Evolutionary conservation across 2,888 invertebrate genomes (phyloP).

Genomic region (Apodemia duryi): DNA sequence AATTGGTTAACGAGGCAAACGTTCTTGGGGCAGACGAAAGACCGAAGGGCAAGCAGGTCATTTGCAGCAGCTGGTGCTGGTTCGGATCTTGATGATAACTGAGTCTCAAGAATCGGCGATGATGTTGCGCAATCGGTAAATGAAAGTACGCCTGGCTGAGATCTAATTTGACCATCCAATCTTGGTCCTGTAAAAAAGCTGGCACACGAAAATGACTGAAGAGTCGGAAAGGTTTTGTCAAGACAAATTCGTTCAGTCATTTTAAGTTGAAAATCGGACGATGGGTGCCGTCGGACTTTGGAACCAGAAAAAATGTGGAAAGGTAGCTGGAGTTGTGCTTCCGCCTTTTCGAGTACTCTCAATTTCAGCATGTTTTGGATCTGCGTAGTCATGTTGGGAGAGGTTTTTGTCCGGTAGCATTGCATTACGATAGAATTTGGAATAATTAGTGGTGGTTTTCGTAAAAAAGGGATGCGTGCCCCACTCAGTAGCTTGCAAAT

Average conservation of each 20-base stretch:
- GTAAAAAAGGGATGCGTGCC: slow-evolving; percentile 19
- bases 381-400: slow-evolving; percentile 21
- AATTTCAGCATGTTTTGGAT: slow-evolving; percentile 26
- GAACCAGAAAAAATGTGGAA: slow-evolving; percentile 28
- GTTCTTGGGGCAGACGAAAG: slow-evolving; percentile 32
- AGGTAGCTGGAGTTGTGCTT: slow-evolving; percentile 24
- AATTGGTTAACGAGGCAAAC: slow-evolving; percentile 34
- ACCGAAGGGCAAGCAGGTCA: slow-evolving; percentile 31
- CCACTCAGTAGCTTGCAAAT: slow-evolving; percentile 26
- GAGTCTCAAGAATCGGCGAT: slow-evolving; percentile 29
- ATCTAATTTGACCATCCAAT: slow-evolving; percentile 31
- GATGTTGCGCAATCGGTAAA: slow-evolving; percentile 22
- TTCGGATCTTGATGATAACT: slow-evolving; percentile 19
- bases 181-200: slow-evolving; percentile 26
- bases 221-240: slow-evolving; percentile 22
- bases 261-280: slow-evolving; percentile 29
- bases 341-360: slow-evolving; percentile 25
- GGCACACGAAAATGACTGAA: slow-evolving; percentile 28
- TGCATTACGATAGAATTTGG: slow-evolving; percentile 20
- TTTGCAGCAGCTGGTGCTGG: slow-evolving; percentile 23
- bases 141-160: slow-evolving; percentile 32
- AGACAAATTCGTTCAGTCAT: slow-evolving; percentile 25
- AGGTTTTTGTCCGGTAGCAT: slow-evolving; percentile 21
- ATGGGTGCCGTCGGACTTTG: slow-evolving; percentile 23
- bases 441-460: slow-evolving; percentile 17